phyloP scores from a whole-genome alignment of 2,797 vertebrate genomes.

The Setipinna tenuifilis region DNA sequence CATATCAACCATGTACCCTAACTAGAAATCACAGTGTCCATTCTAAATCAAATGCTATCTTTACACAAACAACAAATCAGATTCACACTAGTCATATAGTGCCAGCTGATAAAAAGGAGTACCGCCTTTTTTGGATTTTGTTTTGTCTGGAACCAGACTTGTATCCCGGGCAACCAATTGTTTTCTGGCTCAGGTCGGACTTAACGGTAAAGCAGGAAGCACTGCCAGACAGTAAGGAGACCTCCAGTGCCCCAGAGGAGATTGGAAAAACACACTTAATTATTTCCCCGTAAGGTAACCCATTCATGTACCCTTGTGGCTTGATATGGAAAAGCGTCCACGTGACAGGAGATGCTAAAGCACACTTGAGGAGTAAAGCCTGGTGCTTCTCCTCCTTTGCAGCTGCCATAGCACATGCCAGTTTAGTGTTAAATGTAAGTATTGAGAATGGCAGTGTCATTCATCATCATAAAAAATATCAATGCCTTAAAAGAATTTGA shows the following conservation, averaged over 20 bases:
- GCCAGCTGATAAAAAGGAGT: conserved; percentile 10
- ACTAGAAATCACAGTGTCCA: neutral
- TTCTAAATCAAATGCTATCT: neutral
- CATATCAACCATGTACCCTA: neutral
- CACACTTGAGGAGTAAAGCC: conserved; percentile 17
- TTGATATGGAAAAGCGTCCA: conserved; percentile 44
- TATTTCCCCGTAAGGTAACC: conserved; percentile 56
- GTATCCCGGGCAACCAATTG: conserved; percentile 41
- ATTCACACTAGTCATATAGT: neutral
- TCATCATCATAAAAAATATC: neutral
- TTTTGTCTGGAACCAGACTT: conserved; percentile 38
- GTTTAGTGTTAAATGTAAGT: neutral
- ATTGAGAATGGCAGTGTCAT: neutral
- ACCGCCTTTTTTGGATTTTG: neutral
- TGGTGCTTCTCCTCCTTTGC: neutral
- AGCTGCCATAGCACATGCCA: neutral
- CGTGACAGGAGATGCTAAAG: conserved; percentile 25
- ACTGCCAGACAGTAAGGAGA: conserved; percentile 46
- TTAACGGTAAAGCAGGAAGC: conserved; percentile 49
- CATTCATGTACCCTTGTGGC: conserved; percentile 25
- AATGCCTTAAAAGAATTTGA: neutral
- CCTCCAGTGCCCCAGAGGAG: conserved; percentile 36
- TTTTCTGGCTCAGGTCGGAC: conserved; percentile 45
- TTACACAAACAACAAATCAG: neutral
- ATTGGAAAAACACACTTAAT: conserved; percentile 53